Evolutionary conservation across 2,888 invertebrate species (phyloP).

Genomic region (Drosophila suboccidentalis): DNA sequence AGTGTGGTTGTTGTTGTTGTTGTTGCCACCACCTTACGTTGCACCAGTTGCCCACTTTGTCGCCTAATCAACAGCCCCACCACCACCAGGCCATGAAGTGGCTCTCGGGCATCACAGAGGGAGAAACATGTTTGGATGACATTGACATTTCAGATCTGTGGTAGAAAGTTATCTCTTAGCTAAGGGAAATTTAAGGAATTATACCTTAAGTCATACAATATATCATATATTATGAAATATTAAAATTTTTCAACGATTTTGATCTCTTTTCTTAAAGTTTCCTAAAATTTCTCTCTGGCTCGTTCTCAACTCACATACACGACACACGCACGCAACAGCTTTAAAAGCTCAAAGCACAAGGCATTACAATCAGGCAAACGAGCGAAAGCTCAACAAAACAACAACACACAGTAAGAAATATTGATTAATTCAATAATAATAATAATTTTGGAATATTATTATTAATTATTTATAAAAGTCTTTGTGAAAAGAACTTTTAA

Average conservation of each 20-base stretch:
- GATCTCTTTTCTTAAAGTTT: neutral
- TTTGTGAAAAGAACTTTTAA: no score
- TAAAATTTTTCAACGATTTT: neutral
- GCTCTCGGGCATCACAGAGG: neutral
- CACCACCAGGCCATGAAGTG: conserved; percentile 22
- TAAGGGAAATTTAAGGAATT: neutral
- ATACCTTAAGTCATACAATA: neutral
- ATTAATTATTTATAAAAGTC: no score
- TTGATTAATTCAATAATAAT: no score
- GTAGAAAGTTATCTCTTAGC: neutral
- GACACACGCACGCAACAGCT: neutral
- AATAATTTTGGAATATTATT: no score
- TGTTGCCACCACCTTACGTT: conserved; percentile 32
- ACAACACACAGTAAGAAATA: neutral
- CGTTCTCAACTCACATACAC: neutral
- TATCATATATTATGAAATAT: neutral
- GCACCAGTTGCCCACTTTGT: conserved; percentile 41
- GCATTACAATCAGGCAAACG: neutral
- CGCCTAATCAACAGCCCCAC: conserved; percentile 43
- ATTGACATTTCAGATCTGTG: conserved; percentile 14
- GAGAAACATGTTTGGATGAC: neutral
- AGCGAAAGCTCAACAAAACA: neutral
- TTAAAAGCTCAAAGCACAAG: neutral
- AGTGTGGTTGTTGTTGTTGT: conserved; percentile 24
- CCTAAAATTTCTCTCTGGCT: neutral